Percentiles rank a stretch among this genome's conserved stretches.
phyloP scores from a whole-genome alignment of 2,113 vertebrate species.

The Xenus cinereus region DNA sequence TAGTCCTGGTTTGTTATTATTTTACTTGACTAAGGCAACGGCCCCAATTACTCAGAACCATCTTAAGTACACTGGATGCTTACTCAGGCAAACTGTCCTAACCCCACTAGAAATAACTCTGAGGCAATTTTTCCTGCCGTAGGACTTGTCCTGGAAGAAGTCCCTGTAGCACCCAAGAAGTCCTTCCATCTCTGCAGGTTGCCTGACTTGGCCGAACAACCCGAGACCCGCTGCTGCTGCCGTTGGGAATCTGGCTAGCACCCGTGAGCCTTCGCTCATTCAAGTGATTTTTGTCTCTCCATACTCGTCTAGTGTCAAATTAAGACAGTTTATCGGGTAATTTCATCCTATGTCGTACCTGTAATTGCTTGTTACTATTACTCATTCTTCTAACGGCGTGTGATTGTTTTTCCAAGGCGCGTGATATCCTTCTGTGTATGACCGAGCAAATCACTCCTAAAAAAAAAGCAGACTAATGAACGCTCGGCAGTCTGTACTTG shows the following conservation, averaged over 20 bases:
- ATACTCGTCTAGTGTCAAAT: not conserved
- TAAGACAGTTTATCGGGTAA: not conserved
- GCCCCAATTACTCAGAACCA: not conserved
- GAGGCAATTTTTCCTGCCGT: not conserved
- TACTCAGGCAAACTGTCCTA: not conserved
- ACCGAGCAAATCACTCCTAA: not conserved
- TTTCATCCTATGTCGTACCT: not conserved
- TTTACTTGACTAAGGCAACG: not conserved
- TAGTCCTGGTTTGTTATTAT: not conserved
- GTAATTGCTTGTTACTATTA: not conserved
- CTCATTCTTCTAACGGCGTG: not conserved
- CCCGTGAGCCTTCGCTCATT: not conserved
- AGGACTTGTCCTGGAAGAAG: not conserved
- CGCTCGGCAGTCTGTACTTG: not conserved
- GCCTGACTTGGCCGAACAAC: not conserved
- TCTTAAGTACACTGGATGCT: not conserved
- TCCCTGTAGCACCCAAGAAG: not conserved
- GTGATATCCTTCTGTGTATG: not conserved
- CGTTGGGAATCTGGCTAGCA: rapidly evolving
- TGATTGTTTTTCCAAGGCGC: not conserved
- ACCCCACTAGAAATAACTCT: not conserved
- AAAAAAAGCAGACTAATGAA: not conserved
- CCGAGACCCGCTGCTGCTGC: not conserved
- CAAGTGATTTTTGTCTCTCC: not conserved
- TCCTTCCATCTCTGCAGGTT: not conserved